These are phyloP conservation scores for Passer montanus DNA, from an alignment of 2,113 vertebrate species.

Conservation along the genomic window DNA sequence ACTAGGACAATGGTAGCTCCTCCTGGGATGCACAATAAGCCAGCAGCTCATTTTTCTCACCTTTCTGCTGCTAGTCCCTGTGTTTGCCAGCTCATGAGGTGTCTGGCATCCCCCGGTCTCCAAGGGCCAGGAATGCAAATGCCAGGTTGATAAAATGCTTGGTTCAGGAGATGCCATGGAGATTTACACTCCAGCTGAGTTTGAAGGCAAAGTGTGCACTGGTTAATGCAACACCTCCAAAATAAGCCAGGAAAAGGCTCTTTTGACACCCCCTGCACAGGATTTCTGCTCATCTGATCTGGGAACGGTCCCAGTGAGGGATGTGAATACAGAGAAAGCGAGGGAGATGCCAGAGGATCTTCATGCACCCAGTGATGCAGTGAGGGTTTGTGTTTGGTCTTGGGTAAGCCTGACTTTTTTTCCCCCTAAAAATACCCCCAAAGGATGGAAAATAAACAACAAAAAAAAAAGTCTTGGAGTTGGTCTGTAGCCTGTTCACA, in stretches of 20 bases:
- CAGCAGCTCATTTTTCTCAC: neutral
- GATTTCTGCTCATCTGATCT: neutral
- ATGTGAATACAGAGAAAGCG: neutral
- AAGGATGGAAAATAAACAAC: neutral
- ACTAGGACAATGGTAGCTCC: neutral
- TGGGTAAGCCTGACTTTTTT: neutral
- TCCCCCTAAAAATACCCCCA: accelerated
- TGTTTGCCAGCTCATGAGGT: neutral
- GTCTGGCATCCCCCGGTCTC: neutral
- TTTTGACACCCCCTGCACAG: neutral
- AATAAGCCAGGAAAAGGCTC: neutral
- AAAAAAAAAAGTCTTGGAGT: neutral
- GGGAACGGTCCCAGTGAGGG: neutral
- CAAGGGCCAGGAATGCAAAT: neutral
- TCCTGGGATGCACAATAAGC: neutral
- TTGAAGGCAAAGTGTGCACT: neutral
- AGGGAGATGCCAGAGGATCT: neutral
- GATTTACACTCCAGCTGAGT: neutral
- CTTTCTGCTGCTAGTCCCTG: neutral
- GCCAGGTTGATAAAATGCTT: neutral
- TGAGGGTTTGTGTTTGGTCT: neutral
- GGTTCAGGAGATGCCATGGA: neutral
- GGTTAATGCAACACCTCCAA: neutral
- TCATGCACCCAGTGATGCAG: neutral
- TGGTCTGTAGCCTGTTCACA: neutral